Evolutionary conservation across 2,888 invertebrate species (phyloP).

Genomic region (Frankliniella intonsa): DNA sequence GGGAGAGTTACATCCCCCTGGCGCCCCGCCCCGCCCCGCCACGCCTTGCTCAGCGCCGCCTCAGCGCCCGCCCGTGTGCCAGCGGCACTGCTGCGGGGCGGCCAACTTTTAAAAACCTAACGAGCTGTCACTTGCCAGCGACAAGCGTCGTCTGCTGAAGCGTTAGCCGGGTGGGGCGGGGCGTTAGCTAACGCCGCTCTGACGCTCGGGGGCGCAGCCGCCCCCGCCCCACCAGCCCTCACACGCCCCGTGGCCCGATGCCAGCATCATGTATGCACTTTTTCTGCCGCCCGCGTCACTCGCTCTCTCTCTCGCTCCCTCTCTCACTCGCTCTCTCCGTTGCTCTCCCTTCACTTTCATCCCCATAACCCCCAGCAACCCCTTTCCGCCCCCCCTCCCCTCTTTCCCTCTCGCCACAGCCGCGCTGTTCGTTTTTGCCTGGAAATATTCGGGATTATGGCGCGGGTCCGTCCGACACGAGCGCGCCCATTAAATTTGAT

Average conservation of each 20-base stretch:
- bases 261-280: slow-evolving; percentile 26
- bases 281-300: neutral
- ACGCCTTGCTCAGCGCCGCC: no score
- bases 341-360: neutral
- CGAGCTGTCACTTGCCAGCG: slow-evolving; percentile 17
- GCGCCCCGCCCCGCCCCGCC: no score
- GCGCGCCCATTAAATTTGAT: slow-evolving; percentile 16
- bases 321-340: neutral
- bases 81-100: neutral
- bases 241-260: neutral
- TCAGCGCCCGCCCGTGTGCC: neutral
- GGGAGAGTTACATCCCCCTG: no score
- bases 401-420: neutral
- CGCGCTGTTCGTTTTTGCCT: neutral
- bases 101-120: slow-evolving; percentile 21
- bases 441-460: slow-evolving; percentile 11
- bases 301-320: neutral
- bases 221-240: neutral
- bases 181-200: neutral
- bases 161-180: neutral
- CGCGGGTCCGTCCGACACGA: neutral
- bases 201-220: neutral
- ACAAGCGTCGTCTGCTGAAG: neutral
- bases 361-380: neutral
- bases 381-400: neutral